These are phyloP conservation scores for Balearica regulorum DNA, from an alignment of 2,797 vertebrate genomes.

Conservation along the genomic window DNA sequence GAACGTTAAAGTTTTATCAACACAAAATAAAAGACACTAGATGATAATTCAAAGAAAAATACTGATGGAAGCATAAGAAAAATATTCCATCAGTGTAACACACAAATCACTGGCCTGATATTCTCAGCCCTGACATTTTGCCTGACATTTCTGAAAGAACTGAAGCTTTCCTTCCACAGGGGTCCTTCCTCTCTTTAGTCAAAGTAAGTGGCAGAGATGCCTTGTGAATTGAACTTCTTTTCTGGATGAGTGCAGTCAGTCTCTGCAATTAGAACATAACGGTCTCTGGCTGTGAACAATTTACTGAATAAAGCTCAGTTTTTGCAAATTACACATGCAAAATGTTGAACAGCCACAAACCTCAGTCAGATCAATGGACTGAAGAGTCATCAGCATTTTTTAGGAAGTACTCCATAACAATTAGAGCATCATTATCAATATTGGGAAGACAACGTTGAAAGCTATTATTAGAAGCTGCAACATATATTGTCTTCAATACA, in stretches of 20 bases:
- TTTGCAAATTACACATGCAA: background rate
- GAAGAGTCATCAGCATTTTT: background rate
- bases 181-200: background rate
- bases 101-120: background rate
- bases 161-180: background rate
- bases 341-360: background rate
- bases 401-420: background rate
- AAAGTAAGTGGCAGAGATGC: background rate
- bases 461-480: background rate
- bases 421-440: background rate
- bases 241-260: background rate
- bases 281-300: background rate
- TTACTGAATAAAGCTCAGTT: background rate
- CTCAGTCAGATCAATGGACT: background rate
- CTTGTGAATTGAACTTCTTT: background rate
- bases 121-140: background rate
- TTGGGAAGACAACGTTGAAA: background rate
- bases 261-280: background rate
- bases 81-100: background rate
- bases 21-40: background rate
- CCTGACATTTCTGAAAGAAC: background rate
- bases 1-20: background rate
- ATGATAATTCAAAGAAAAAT: background rate
- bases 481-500: background rate
- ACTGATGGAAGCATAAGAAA: background rate